Base-by-base conservation (phyloP, 2,888 invertebrate genomes). In the Candidula unifasciata region DNA sequence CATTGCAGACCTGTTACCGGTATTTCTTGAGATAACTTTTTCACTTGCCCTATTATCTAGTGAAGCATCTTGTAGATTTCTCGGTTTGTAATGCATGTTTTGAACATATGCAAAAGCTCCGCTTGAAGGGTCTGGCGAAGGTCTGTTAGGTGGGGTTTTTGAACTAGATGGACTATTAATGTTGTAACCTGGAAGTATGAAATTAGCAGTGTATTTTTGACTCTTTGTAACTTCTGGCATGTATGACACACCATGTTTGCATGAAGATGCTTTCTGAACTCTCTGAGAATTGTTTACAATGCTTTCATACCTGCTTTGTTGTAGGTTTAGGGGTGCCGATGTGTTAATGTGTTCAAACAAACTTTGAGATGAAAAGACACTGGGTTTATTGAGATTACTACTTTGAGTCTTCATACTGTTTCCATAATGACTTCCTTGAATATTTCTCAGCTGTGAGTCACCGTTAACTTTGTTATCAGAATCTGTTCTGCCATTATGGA, bases 51-150 rank as follows among this genome's bases (percentile, higher is more conserved):
- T 73, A 44, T 8, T 73, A 37, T 52, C 8, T 21, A 21, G 8
- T 71, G 37, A 35, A 3, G 33, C 57, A 57, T 18, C n/a, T 10
- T 76, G 54, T n/a, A 18, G 21, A 76, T 44, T 76, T 30, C 57
- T 76, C n/a, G 78, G 24, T 64, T 37, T 78, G 27, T 64, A 64
- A 37, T 78, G 60, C 35, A 64, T n/a, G n/a, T 64, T 78, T 21
- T 64, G 78, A 78, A 21, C 64, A 35, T 33, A 78, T 37, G 78
- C 24, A 6, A 35, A 64, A 60, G 30, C n/a, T 24, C 77, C 30
- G 30, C 54, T 54, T 54, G 74, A 27, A 21, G 54, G 21, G 54
- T 54, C 54, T 30, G 54, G 18, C 27, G 44, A 8, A 27, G 73
- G 44, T 27, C 44, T 73, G 5, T 16, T 18, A 54, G 74, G 30